These are phyloP conservation scores for Actinia equina DNA, from an alignment of 64 coral and sea anemone species.

Conservation along the genomic window DNA sequence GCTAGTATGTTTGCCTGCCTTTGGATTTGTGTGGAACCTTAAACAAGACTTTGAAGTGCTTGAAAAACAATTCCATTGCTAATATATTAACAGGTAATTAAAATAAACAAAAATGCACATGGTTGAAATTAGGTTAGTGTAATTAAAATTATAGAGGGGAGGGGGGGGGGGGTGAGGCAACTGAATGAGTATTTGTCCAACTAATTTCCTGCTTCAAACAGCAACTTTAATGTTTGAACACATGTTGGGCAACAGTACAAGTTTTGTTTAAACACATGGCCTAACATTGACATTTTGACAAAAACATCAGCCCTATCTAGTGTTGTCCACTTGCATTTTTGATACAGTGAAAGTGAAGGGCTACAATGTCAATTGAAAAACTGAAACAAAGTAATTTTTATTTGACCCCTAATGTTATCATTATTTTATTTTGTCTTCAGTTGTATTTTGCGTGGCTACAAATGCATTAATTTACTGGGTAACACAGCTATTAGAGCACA, in stretches of 20 bases:
- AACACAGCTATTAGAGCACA: conserved; percentile 65
- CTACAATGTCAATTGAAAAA: background rate
- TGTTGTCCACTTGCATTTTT: background rate
- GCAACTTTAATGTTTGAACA: background rate
- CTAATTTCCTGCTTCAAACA: no score
- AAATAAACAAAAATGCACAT: background rate
- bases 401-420: background rate
- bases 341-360: background rate
- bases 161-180: no score
- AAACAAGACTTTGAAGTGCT: conserved; percentile 67
- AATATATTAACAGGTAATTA: conserved; percentile 82
- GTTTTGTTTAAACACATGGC: background rate
- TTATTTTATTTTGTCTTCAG: conserved; percentile 21
- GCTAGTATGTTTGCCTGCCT: conserved; percentile 89
- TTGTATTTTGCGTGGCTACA: conserved; percentile 72
- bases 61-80: conserved; percentile 83
- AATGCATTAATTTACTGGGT: conserved; percentile 73
- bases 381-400: no score
- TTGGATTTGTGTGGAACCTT: conserved; percentile 91
- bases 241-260: background rate
- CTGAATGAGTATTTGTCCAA: no score
- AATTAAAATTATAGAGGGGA: no score
- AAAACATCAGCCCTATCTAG: background rate
- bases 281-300: background rate
- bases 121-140: background rate